Evolutionary conservation across 2,888 invertebrate genomes (phyloP).

Genomic region (Diarsia brunnea): DNA sequence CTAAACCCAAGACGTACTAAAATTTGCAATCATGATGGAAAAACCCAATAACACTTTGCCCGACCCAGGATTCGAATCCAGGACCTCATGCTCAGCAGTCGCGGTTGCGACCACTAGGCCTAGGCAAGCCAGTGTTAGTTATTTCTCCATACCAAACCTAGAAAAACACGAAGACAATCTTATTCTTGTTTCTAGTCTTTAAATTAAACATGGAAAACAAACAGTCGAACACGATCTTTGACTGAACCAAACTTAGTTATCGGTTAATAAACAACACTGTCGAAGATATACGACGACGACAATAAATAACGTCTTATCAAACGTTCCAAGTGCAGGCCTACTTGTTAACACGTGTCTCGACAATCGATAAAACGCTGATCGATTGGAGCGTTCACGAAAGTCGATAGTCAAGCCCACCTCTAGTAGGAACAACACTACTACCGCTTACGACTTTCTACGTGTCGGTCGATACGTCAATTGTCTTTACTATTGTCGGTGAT

Average conservation of each 20-base stretch:
- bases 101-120: too few relatives aligned
- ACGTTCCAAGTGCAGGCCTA: conserved; percentile 71
- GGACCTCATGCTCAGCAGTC: too few relatives aligned
- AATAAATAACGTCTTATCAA: conserved; percentile 78
- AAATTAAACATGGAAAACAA: conserved; percentile 43
- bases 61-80: too few relatives aligned
- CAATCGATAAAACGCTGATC: conserved; percentile 77
- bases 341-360: conserved; percentile 82
- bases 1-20: too few relatives aligned
- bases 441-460: conserved; percentile 62
- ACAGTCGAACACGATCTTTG: conserved; percentile 51
- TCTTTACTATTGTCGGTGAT: conserved; percentile 58
- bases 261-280: conserved; percentile 59
- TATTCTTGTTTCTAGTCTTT: neutral
- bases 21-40: too few relatives aligned
- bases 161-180: neutral
- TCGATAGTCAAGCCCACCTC: conserved; percentile 55
- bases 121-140: too few relatives aligned
- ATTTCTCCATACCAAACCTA: neutral
- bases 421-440: conserved; percentile 24
- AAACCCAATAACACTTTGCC: too few relatives aligned
- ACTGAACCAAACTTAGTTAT: conserved; percentile 50
- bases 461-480: conserved; percentile 61
- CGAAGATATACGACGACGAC: conserved; percentile 30
- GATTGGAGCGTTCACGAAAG: conserved; percentile 72